A percentile compares a stretch with the other conserved stretches of the same genome.
Conservation (phyloP, 1,140 invertebrate species). For the Aplysia californica region DNA sequence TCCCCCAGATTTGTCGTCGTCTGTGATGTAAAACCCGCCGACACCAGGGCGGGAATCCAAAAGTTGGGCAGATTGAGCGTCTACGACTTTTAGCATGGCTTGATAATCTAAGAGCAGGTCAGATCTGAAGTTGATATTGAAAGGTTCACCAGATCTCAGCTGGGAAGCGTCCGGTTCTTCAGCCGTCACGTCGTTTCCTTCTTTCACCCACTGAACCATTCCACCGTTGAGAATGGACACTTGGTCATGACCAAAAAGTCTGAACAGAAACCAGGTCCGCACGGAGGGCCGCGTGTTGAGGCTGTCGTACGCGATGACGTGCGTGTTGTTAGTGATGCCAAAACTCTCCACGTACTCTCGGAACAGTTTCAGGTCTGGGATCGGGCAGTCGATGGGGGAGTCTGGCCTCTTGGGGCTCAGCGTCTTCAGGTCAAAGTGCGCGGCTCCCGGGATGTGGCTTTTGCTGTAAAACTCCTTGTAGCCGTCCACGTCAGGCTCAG, state of each 20-base stretch:
- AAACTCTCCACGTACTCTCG: constrained; percentile 46
- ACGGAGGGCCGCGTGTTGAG: constrained; percentile 36
- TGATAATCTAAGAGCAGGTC: constrained; percentile 32
- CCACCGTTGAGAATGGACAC: constrained; percentile 50
- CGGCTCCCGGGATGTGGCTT: constrained; percentile 44
- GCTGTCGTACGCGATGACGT: constrained; percentile 55
- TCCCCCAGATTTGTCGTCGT: constrained; percentile 7
- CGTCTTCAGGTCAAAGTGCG: constrained; percentile 45
- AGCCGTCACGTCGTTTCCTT: constrained; percentile 36
- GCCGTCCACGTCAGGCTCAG: not conserved
- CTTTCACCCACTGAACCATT: constrained; percentile 39
- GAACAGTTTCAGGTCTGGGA: constrained; percentile 47
- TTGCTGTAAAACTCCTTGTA: not conserved
- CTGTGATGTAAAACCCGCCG: not conserved
- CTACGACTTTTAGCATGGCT: constrained; percentile 37
- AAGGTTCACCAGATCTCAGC: constrained; percentile 38
- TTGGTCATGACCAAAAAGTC: constrained; percentile 47
- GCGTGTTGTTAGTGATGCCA: constrained; percentile 46
- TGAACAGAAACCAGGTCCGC: constrained; percentile 54
- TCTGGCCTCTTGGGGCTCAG: constrained; percentile 31
- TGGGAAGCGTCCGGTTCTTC: constrained; percentile 30
- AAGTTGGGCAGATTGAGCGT: constrained; percentile 30
- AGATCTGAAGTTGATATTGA: constrained; percentile 41
- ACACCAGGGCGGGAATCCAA: constrained; percentile 35
- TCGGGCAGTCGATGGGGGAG: constrained; percentile 40